Evolutionary conservation across 2,113 vertebrate species (phyloP).

Genomic region (Sarotherodon lohbergeri): DNA sequence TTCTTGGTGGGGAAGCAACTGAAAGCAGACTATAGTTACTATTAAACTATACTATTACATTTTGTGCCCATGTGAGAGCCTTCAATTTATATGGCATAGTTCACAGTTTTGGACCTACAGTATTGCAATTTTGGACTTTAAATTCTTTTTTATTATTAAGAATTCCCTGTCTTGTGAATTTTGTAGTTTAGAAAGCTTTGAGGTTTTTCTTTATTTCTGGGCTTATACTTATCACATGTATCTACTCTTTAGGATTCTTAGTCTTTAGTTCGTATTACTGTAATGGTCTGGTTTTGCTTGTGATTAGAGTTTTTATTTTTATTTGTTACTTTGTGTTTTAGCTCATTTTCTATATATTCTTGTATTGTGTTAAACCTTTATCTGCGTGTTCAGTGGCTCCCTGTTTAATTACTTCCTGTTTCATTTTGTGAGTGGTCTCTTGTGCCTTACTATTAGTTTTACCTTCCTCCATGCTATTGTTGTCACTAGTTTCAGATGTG

Average conservation of each 20-base stretch:
- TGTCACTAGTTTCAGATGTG: neutral
- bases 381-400: neutral
- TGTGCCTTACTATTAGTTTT: neutral
- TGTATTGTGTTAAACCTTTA: neutral
- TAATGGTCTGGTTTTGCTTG: neutral
- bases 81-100: neutral
- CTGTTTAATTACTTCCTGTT: neutral
- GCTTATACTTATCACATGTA: neutral
- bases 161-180: neutral
- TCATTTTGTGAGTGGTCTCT: neutral
- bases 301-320: neutral
- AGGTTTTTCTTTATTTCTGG: neutral
- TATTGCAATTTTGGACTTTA: neutral
- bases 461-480: neutral
- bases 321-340: neutral
- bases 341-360: neutral
- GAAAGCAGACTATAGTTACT: neutral
- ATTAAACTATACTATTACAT: neutral
- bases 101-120: neutral
- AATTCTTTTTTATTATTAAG: neutral
- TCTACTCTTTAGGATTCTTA: neutral
- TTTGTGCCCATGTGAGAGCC: neutral
- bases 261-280: neutral
- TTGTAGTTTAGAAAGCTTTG: neutral
- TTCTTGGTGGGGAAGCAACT: neutral